These are phyloP conservation scores for Augochlorella aurata DNA, from an alignment of 2,888 invertebrate species.

Conservation along the genomic window DNA sequence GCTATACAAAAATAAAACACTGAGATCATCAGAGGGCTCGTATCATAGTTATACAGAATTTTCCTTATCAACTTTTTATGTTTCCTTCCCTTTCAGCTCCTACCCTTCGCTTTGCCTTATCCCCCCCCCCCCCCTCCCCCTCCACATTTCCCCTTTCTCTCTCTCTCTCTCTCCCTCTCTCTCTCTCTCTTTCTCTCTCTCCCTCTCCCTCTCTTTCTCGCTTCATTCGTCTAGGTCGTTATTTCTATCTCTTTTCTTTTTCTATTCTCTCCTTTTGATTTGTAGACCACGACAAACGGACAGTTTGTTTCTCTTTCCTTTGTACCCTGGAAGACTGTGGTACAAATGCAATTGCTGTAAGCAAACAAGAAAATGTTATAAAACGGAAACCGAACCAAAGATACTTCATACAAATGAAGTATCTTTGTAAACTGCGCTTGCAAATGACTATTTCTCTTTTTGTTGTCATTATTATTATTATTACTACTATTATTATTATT, in stretches of 20 bases:
- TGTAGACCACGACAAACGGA: conserved; percentile 67
- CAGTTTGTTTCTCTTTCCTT: conserved; percentile 56
- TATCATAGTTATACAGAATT: conserved; percentile 71
- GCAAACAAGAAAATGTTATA: conserved; percentile 7
- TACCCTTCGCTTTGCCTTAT: conserved; percentile 10
- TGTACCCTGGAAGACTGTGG: conserved; percentile 76
- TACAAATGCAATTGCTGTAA: conserved; percentile 63
- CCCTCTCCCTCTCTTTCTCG: conserved; percentile 1
- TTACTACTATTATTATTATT: neutral
- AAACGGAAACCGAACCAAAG: conserved; percentile 21
- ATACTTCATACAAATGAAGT: no score
- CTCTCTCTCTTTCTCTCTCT: neutral
- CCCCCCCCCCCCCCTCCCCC: neutral
- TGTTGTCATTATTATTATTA: neutral
- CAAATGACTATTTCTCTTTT: conserved; percentile 35
- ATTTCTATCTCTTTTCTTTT: conserved; percentile 24
- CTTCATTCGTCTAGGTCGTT: conserved; percentile 16
- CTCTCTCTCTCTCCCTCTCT: conserved; percentile 6
- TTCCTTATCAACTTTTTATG: conserved; percentile 48
- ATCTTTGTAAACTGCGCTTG: conserved; percentile 35
- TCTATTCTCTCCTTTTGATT: conserved; percentile 65
- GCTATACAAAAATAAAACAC: conserved; percentile 81
- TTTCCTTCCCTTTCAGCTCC: conserved; percentile 16
- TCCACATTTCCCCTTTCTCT: neutral
- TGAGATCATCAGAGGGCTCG: conserved; percentile 76